Conservation (phyloP, 2,113 vertebrate genomes). For the Octodon degus region DNA sequence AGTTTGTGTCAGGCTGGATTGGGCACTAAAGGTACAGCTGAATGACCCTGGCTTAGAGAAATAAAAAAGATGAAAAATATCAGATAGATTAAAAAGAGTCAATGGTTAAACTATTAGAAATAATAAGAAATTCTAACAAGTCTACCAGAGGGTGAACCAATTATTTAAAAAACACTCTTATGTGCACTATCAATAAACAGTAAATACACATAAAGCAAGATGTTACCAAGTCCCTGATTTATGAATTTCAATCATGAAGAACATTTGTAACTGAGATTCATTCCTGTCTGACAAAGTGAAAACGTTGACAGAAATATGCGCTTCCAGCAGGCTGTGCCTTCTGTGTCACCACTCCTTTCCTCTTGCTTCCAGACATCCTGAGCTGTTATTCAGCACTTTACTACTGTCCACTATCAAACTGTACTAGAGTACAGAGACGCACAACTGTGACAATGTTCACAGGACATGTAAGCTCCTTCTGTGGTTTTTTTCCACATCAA, state of each 20-base stretch:
- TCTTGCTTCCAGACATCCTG: background rate
- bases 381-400: background rate
- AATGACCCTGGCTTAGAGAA: constrained; percentile 2
- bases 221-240: background rate
- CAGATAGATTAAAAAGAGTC: background rate
- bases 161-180: constrained; percentile 19
- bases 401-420: background rate
- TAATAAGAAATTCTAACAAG: background rate
- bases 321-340: background rate
- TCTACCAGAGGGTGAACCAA: background rate
- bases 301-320: background rate
- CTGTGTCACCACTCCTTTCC: background rate
- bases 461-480: background rate
- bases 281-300: background rate
- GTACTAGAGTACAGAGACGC: too few relatives aligned
- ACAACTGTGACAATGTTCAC: background rate
- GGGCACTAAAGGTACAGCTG: background rate
- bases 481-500: background rate
- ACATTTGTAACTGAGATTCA: background rate
- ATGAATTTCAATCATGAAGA: background rate
- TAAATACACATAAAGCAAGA: background rate
- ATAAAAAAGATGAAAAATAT: background rate
- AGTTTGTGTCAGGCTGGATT: background rate
- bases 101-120: background rate
- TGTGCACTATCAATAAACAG: background rate